Evolutionary conservation across 2,888 invertebrate species (phyloP), one percentile per base, ranked within the genome.

Genomic region (Caenorhabditis imperialis): DNA sequence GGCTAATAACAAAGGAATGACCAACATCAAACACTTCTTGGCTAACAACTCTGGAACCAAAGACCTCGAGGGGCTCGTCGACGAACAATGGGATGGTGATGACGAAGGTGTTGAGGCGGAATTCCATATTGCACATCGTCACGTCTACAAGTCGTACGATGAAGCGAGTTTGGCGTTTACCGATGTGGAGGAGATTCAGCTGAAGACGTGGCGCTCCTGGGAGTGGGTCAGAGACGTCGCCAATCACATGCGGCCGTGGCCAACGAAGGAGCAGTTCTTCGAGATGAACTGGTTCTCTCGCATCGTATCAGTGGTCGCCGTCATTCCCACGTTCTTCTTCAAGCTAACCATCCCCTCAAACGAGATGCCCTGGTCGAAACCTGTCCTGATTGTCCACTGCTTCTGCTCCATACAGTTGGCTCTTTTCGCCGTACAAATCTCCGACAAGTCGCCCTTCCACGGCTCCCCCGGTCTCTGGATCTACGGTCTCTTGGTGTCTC

Each of bases 321-420:
- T 88, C 42, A 92, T 92, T 0, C 88, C 90, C 0, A 88, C 90
- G 78, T 79, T 92, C 20, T 1, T 90, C 0, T 88, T 92, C 3
- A 90, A 90, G 51, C 81, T 92, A 6, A 89, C 92, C 1, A 89
- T 91, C 23, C 92, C 92, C 0, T 89, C 91, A 6, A 91, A 92
- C 18, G 91, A 78, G 30, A 45, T 42, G 50, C 58, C 72, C 1
- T 92, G 92, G 92, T 91, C 91, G 65, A 90, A 91, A 82, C 86
- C 91, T 38, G 88, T 92, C 23, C 91, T 91, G 77, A 89, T 90
- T 40, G 67, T 91, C 1, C 92, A 92, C 81, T 88, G 91, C 54
- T 84, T 90, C 35, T 81, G 90, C 16, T 89, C 90, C n/a, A 91
- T 91, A 3, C 62, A 83, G 27, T 51, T 80, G n/a, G 58, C 79